Base-by-base conservation (phyloP, 2,113 vertebrate genomes). In the Atherinomorus stipes region DNA sequence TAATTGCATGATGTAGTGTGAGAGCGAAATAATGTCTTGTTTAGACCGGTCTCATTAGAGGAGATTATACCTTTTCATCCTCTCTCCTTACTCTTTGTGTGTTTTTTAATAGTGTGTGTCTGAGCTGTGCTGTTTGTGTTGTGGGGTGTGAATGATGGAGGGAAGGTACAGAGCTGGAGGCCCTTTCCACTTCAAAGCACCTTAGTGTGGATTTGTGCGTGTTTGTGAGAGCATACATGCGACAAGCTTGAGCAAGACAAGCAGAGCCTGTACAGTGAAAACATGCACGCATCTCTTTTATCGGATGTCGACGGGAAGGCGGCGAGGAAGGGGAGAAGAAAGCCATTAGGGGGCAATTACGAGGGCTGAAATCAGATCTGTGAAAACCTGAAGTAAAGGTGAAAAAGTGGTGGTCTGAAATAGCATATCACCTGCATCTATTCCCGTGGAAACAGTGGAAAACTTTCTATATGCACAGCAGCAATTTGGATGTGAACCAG, bases 171-270 rank as follows among this genome's bases (percentile, higher is more conserved):
- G 85, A 83, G 88, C 91, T 91, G 56, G 57, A 70, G 91, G 91
- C 87, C 49, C 79, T 89, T 91, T 93, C 88, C 72, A 85, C 90
- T 90, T 89, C 85, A 92, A 74, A 91, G 86, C 83, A 92, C 88
- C 75, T 84, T 50, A 56, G 63, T 85, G 84, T 87, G 76, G 53
- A 58, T 85, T 66, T 65, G 73, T 72, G 71, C 68, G 69, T 69
- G 47, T 85, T 76, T 83, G 45, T 78, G 50, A 11, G 69, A 74
- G 77, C 66, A 73, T 80, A 75, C 72, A 68, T 81, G 85, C 45
- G 75, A 86, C 87, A 87, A 89, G 89, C 83, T 92, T 78, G 67
- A 90, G 83, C 84, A 86, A 81, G 85, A 89, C 80, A 25, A 74
- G 71, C 58, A 53, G 74, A 83, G 76, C 57, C 71, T 62, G 78